These are phyloP conservation scores for Acanthoscelides obtectus DNA, from an alignment of 2,888 invertebrate species.

Conservation along the genomic window DNA sequence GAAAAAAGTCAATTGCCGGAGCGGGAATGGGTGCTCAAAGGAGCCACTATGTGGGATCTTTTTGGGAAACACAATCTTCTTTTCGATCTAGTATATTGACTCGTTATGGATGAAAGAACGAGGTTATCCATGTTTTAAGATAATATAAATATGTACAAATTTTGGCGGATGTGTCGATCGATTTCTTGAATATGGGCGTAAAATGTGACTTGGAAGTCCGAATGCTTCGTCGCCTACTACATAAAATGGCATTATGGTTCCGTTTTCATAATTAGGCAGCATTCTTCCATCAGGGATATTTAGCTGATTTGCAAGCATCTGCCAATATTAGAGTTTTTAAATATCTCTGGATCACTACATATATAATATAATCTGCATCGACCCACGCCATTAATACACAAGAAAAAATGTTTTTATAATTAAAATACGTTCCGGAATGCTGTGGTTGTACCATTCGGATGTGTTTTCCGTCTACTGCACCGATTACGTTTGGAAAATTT, in stretches of 20 bases:
- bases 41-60: too few relatives aligned
- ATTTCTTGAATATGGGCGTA: too few relatives aligned
- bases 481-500: slow-evolving; percentile 6
- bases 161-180: too few relatives aligned
- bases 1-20: too few relatives aligned
- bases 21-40: too few relatives aligned
- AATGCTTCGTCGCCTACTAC: slow-evolving; percentile 12
- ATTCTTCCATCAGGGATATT: neutral
- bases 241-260: slow-evolving; percentile 3
- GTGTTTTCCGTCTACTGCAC: slow-evolving; percentile 9
- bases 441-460: slow-evolving; percentile 3
- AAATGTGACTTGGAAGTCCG: slow-evolving; percentile 5
- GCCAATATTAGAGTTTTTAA: slow-evolving; percentile 3
- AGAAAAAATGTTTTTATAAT: slow-evolving; percentile 7
- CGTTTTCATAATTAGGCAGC: neutral
- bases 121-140: too few relatives aligned
- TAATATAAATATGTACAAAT: too few relatives aligned
- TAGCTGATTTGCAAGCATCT: slow-evolving; percentile 1
- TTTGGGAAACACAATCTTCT: too few relatives aligned
- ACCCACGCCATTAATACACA: slow-evolving; percentile 6
- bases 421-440: slow-evolving; percentile 5
- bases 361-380: slow-evolving; percentile 6
- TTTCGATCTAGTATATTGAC: too few relatives aligned
- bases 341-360: slow-evolving; percentile 6
- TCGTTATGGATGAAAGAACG: too few relatives aligned